phyloP scores from a whole-genome alignment of 1,140 invertebrate species.

The Acyrthosiphon pisum region DNA sequence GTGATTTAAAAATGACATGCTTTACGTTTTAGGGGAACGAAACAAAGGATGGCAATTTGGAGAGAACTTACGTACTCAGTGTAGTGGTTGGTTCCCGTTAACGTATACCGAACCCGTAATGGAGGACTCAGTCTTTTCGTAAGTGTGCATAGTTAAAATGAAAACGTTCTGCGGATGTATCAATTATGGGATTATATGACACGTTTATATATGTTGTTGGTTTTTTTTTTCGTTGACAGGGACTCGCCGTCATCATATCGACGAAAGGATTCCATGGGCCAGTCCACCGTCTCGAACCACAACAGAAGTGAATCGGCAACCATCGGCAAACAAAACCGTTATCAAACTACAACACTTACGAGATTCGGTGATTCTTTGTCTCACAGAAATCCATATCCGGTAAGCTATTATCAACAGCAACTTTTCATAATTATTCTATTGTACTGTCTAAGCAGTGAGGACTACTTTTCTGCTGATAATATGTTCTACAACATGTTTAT shows the following conservation, averaged over 20 bases:
- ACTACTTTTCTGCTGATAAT: not conserved
- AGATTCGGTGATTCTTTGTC: slow-evolving; percentile 62
- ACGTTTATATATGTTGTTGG: too few species aligned
- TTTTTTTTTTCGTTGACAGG: not conserved
- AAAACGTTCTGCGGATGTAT: not conserved
- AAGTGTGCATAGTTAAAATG: slow-evolving; percentile 60
- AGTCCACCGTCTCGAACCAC: slow-evolving; percentile 61
- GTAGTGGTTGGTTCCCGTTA: slow-evolving; percentile 92
- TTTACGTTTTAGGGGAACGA: slow-evolving; percentile 69
- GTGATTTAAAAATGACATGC: not conserved
- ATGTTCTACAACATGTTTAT: not conserved
- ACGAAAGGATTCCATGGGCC: slow-evolving; percentile 58
- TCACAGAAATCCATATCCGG: slow-evolving; percentile 60
- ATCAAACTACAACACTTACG: slow-evolving; percentile 59
- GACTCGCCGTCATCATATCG: slow-evolving; percentile 60
- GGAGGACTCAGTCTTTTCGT: slow-evolving; percentile 68
- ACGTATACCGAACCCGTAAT: slow-evolving; percentile 84
- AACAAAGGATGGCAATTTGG: slow-evolving; percentile 96
- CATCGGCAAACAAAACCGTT: slow-evolving; percentile 59
- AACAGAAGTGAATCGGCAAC: slow-evolving; percentile 62
- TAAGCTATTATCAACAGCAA: not conserved
- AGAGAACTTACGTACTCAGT: slow-evolving; percentile 86
- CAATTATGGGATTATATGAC: not conserved
- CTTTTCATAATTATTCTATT: not conserved
- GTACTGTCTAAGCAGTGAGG: not conserved